Base-by-base conservation (phyloP, 2,888 invertebrate genomes). In the Lucinisca nassula region DNA sequence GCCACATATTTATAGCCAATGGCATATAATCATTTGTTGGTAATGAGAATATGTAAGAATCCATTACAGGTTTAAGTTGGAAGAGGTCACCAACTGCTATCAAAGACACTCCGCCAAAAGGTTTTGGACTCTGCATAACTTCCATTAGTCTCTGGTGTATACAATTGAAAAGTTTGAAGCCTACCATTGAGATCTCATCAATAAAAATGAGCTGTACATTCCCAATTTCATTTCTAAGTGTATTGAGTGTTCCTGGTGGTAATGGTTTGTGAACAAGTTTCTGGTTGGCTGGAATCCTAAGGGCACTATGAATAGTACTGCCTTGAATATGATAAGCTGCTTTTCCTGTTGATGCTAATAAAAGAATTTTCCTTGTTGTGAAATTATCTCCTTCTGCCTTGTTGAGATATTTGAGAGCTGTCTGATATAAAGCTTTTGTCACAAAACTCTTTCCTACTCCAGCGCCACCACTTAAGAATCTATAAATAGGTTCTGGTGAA, bases 371-470 rank as follows among this genome's bases (percentile, higher is more conserved):
- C 14, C 37, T 37, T 10, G 77, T 55, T 12, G 58, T 49, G 70
- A 79, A 86, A 49, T 91, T 70, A 12, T 88, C 76, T 30, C 89
- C 91, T 67, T 84, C 74, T 72, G 45, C 70, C 49, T 55, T 86
- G 70, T 90, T 92, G 17, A 72, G 75, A 76, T 61, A 89, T 72
- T 84, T 87, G 32, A 90, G 51, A 27, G 76, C 35, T 27, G 74
- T 81, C 75, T 92, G 90, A 82, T 90, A 91, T 30, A 92, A 40
- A 12, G 91, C 91, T 67, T 75, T 78, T n/a, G 83, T 82, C 4
- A 91, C 84, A 79, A 80, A 72, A 73, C 78, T 87, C 84, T 92
- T 91, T 1, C 92, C 91, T 30, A 91, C 91, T 61, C 90, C 92
- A 51, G 91, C 90, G 10, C 91, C 90, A 37, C 90, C 90, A 87